Percentiles rank a stretch among this genome's conserved stretches.
phyloP scores from a whole-genome alignment of 2,797 vertebrate species.

The Ciconia nigra region DNA sequence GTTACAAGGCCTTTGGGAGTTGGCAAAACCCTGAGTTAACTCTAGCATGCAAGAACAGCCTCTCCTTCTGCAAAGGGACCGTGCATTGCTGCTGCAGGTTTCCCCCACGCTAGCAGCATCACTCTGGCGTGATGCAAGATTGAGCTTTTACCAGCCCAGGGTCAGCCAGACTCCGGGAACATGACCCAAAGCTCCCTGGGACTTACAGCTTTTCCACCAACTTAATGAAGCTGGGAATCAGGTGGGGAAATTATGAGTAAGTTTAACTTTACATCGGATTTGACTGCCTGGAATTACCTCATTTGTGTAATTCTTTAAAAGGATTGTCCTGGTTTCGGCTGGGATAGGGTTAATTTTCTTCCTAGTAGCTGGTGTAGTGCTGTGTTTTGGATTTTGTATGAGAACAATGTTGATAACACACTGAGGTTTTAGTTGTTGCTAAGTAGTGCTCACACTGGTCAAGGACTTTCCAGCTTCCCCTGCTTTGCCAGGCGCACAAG shows the following conservation, averaged over 20 bases:
- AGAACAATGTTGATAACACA: too few relatives aligned
- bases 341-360: too few relatives aligned
- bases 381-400: too few relatives aligned
- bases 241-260: neutral
- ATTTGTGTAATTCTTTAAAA: neutral
- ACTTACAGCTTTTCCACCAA: neutral
- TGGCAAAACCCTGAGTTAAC: neutral
- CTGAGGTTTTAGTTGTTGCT: too few relatives aligned
- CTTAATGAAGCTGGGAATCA: neutral
- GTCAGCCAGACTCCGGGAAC: neutral
- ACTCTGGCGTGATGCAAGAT: fast-evolving
- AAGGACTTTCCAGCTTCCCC: too few relatives aligned
- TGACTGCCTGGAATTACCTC: neutral
- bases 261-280: neutral
- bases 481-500: too few relatives aligned
- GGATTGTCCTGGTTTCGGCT: neutral
- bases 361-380: too few relatives aligned
- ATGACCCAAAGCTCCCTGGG: neutral
- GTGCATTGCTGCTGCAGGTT: fast-evolving
- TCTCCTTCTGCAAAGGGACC: neutral
- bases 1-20: neutral
- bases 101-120: neutral
- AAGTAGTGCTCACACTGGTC: too few relatives aligned
- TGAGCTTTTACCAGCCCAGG: neutral
- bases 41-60: neutral